Evolutionary conservation across 2,113 vertebrate genomes (phyloP).

Genomic region (Passer montanus): DNA sequence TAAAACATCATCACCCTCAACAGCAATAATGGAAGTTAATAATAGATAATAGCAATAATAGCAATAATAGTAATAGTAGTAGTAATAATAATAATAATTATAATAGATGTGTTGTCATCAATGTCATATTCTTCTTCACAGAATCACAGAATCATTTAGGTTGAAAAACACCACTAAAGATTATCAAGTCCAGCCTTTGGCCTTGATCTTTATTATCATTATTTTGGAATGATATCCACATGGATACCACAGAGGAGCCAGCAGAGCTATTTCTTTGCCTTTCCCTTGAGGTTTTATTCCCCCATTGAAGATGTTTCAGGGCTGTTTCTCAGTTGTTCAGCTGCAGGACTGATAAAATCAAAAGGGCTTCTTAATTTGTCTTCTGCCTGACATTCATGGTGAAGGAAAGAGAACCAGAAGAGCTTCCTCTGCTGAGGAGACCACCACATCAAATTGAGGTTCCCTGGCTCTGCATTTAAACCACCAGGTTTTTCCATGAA

Average conservation of each 20-base stretch:
- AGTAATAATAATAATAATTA: not conserved
- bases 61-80: not conserved
- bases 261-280: not conserved
- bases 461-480: not conserved
- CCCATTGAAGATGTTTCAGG: fast-evolving
- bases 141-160: not conserved
- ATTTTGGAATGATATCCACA: not conserved
- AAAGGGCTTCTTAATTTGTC: not conserved
- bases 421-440: not conserved
- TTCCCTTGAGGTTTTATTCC: not conserved
- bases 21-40: not conserved
- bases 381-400: not conserved
- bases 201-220: not conserved
- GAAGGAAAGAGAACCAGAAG: not conserved
- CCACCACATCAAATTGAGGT: not conserved
- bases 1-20: not conserved
- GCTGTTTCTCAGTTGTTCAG: not conserved
- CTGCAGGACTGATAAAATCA: not conserved
- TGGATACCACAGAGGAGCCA: not conserved
- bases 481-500: not conserved
- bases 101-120: too few species aligned
- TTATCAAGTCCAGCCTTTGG: not conserved
- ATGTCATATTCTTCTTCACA: not conserved
- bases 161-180: not conserved
- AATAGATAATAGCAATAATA: too few species aligned